These are phyloP conservation scores for Hyles vespertilio DNA, from an alignment of 1,140 invertebrate species.

Conservation along the genomic window DNA sequence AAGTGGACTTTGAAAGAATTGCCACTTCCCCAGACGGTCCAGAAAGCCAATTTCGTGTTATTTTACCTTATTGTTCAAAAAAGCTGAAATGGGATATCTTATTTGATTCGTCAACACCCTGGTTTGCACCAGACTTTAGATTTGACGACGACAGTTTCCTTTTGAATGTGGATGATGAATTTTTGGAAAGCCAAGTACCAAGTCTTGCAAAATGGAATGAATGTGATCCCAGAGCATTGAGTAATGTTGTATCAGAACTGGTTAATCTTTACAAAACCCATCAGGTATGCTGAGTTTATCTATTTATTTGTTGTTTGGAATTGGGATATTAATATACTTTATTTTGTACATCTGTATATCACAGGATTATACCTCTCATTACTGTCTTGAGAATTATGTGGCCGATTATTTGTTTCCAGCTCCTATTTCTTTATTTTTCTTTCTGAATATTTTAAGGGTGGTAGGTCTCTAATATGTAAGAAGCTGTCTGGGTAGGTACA, in stretches of 20 bases:
- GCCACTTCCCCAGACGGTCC: conserved; percentile 32
- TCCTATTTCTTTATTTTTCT: too few relatives aligned
- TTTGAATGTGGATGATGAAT: conserved; percentile 68
- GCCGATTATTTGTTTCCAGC: too few relatives aligned
- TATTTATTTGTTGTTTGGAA: not conserved
- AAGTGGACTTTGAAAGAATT: conserved; percentile 62
- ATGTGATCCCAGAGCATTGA: conserved; percentile 69
- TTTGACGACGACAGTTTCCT: conserved; percentile 78
- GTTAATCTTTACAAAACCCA: conserved; percentile 73
- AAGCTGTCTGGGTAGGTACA: too few relatives aligned
- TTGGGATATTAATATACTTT: conserved; percentile 1
- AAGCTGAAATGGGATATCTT: conserved; percentile 69
- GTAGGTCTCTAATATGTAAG: too few relatives aligned
- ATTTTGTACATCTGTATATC: too few relatives aligned
- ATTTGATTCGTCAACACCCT: conserved; percentile 58
- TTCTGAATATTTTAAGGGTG: too few relatives aligned
- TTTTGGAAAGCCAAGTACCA: conserved; percentile 69
- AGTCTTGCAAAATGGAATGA: conserved; percentile 77
- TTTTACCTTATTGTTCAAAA: conserved; percentile 67
- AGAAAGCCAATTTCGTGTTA: conserved; percentile 55
- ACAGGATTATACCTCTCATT: too few relatives aligned
- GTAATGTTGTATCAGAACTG: conserved; percentile 76
- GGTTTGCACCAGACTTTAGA: conserved; percentile 68
- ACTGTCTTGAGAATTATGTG: too few relatives aligned
- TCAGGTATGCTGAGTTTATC: conserved; percentile 60